Conservation (phyloP, 1,140 invertebrate species). For the Zaprionus inermis region DNA sequence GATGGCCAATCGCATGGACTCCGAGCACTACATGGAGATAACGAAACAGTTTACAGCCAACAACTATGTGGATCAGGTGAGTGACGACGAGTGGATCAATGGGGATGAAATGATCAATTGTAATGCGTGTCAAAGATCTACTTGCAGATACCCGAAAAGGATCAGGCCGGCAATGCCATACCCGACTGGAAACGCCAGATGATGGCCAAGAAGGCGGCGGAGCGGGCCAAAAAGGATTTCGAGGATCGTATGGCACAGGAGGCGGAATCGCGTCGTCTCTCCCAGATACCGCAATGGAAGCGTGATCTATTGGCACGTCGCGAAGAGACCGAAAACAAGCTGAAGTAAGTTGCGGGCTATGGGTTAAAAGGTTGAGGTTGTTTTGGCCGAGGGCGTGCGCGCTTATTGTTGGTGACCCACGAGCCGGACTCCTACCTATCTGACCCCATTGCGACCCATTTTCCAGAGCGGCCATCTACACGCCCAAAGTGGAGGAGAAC, state of each 20-base stretch:
- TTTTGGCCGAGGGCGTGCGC: constrained; percentile 15
- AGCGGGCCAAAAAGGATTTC: constrained; percentile 94
- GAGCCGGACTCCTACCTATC: constrained; percentile 31
- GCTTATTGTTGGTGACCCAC: constrained; percentile 10
- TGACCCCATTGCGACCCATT: constrained; percentile 50
- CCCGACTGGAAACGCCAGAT: constrained; percentile 97
- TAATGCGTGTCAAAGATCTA: constrained; percentile 74
- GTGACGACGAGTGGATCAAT: constrained; percentile 12
- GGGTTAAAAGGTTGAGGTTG: constrained; percentile 10
- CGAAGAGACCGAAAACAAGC: constrained; percentile 90
- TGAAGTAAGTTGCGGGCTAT: constrained; percentile 85
- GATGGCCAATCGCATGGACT: constrained; percentile 91
- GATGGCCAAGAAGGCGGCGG: constrained; percentile 96
- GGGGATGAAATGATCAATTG: constrained; percentile 12
- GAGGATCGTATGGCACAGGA: constrained; percentile 93
- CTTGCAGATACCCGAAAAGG: constrained; percentile 93
- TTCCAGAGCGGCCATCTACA: constrained; percentile 87
- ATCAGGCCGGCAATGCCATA: constrained; percentile 94
- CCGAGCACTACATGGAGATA: constrained; percentile 92
- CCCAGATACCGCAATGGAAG: constrained; percentile 96
- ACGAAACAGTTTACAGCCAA: constrained; percentile 92
- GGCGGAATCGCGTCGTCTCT: constrained; percentile 93
- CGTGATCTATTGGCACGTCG: constrained; percentile 93
- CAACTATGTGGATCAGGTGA: constrained; percentile 94
- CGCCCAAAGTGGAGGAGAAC: constrained; percentile 87